Percentiles rank a stretch among this genome's conserved stretches.
phyloP scores from a whole-genome alignment of 2,888 invertebrate genomes.

The Cephus spinipes region DNA sequence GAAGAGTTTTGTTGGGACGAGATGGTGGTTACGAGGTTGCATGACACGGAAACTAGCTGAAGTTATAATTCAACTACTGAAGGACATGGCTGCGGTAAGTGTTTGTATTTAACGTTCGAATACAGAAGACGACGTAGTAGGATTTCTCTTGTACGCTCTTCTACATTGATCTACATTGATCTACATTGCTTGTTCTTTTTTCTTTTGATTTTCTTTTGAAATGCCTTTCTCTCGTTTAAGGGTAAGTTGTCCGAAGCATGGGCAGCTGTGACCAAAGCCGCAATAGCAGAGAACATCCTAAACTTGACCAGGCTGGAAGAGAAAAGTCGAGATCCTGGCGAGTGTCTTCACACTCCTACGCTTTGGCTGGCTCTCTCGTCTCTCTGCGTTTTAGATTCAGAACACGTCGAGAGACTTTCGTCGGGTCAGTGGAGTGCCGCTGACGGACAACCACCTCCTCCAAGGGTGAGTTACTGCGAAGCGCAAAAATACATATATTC shows the following conservation, averaged over 20 bases:
- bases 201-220: constrained; percentile 4
- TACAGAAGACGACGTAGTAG: neutral
- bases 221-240: constrained; percentile 66
- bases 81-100: constrained; percentile 92
- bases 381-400: constrained; percentile 90
- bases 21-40: constrained; percentile 90
- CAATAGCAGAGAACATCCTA: constrained; percentile 87
- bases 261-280: constrained; percentile 88
- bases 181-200: neutral
- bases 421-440: constrained; percentile 83
- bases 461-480: constrained; percentile 58
- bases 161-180: neutral
- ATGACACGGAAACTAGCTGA: constrained; percentile 89
- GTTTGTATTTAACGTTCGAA: constrained; percentile 5
- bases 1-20: constrained; percentile 69
- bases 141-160: neutral
- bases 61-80: constrained; percentile 86
- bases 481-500: constrained; percentile 17
- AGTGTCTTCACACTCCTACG: constrained; percentile 85
- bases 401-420: constrained; percentile 86
- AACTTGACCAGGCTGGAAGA: constrained; percentile 86
- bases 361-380: constrained; percentile 95
- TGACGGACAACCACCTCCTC: constrained; percentile 71
- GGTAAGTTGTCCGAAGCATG: constrained; percentile 88
- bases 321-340: constrained; percentile 77